Evolutionary conservation across 2,888 invertebrate genomes (phyloP), one percentile per base, ranked within the genome.

Genomic region (Drosophila seclusa): DNA sequence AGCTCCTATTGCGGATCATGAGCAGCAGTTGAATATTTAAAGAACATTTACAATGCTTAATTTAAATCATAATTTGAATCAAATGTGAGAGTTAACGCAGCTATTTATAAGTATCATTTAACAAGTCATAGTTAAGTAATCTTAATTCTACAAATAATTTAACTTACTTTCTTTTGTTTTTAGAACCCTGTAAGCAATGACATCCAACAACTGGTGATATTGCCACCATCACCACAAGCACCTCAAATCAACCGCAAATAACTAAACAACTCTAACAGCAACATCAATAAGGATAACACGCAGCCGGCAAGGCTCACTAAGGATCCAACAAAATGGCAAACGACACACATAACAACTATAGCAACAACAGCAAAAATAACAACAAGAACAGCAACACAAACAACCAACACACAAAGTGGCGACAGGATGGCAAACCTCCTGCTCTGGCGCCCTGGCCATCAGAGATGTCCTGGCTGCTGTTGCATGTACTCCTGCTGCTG

Each of bases 401-500:
- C 62, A 80, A 75, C 50, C 53, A 58, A 68, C 75, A 82, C 58
- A 79, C 52, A 79, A 82, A 71, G 79, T 70, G 73, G 68, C 75
- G 64, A 74, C 74, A 74, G 24, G 59, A 63, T 29, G 70, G 54
- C 36, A 80, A 67, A 50, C 68, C 60, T n/a, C 62, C 63, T 18
- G 68, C 61, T n/a, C 42, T 68, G 40, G 4, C 29, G 0, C n/a
- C 58, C 3, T 36, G 57, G n/a, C 32, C 53, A 16, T 21, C 38
- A 40, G 34, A 48, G 29, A 48, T 63, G 31, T 58, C 50, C n/a
- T 55, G 57, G 59, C 61, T 79, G 54, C 34, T 49, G 70, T 60
- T 74, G 65, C 74, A 58, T 73, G 59, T 45, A 16, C 64, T 68
- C 64, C 76, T 81, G 80, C 79, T 87, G 45, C 59, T 91, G 53